Conservation (phyloP, 2,113 vertebrate species). For the Lophura nycthemera region DNA sequence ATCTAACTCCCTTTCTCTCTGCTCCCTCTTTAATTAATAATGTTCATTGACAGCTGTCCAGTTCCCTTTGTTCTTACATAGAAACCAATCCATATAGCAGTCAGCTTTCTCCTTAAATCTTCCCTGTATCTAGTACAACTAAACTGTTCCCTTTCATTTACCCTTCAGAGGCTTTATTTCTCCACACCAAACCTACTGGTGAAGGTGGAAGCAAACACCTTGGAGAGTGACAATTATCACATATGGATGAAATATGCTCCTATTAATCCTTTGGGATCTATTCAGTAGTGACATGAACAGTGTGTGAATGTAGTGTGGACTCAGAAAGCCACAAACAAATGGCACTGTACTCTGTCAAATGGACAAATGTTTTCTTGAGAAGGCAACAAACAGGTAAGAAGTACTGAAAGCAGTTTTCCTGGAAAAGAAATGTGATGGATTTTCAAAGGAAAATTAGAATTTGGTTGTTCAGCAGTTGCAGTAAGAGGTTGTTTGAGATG, state of each 20-base stretch:
- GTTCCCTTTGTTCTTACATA: not conserved
- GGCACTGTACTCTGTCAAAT: not conserved
- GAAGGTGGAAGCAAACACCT: not conserved
- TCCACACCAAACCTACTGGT: not conserved
- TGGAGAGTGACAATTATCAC: not conserved
- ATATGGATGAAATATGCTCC: not conserved
- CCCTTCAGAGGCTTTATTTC: not conserved
- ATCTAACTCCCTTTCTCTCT: not conserved
- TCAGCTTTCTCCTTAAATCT: not conserved
- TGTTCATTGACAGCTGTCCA: not conserved
- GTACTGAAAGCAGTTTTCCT: not conserved
- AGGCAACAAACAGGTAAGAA: not conserved
- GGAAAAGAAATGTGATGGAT: not conserved
- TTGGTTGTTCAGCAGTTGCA: not conserved
- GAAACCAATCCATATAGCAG: not conserved
- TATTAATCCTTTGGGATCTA: not conserved
- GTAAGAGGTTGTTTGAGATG: not conserved
- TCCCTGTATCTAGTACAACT: not conserved
- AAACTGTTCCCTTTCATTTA: not conserved
- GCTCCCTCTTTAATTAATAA: not conserved
- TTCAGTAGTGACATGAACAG: not conserved
- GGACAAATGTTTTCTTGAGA: not conserved
- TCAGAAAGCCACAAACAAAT: not conserved
- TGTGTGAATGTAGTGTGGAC: fast-evolving
- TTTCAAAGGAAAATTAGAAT: not conserved